These are phyloP conservation scores for Conopomorpha cramerella DNA, from an alignment of 1,140 invertebrate species.

Conservation along the genomic window DNA sequence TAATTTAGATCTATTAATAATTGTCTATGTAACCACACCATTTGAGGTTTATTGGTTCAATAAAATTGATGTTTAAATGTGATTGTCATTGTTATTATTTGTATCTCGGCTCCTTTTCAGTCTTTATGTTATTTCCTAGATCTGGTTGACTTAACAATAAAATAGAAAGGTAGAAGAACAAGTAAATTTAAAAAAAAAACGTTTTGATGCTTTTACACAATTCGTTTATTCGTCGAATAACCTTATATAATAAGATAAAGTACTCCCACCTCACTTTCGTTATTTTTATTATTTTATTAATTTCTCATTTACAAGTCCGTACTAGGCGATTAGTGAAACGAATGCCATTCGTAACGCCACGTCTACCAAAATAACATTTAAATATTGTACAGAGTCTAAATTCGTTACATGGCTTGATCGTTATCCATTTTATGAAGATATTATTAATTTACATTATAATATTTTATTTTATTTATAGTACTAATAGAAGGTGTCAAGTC, in stretches of 20 bases:
- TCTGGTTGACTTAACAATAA: no score
- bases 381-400: not conserved
- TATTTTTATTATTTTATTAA: slow-evolving; percentile 11
- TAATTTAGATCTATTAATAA: no score
- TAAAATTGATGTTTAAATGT: no score
- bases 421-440: not conserved
- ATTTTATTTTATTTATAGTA: no score
- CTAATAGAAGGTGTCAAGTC: no score
- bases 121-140: no score
- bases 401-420: not conserved
- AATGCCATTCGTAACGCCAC: not conserved
- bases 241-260: slow-evolving; percentile 28
- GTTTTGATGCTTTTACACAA: slow-evolving; percentile 39
- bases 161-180: no score
- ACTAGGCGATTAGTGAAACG: not conserved
- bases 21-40: no score
- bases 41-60: no score
- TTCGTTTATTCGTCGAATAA: slow-evolving; percentile 45
- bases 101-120: no score
- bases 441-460: not conserved
- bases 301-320: not conserved
- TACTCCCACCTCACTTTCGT: slow-evolving; percentile 19
- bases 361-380: not conserved
- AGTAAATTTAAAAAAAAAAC: no score
- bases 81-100: no score